Conservation (phyloP, 2,113 vertebrate species). For the Potamarius usumacintae region DNA sequence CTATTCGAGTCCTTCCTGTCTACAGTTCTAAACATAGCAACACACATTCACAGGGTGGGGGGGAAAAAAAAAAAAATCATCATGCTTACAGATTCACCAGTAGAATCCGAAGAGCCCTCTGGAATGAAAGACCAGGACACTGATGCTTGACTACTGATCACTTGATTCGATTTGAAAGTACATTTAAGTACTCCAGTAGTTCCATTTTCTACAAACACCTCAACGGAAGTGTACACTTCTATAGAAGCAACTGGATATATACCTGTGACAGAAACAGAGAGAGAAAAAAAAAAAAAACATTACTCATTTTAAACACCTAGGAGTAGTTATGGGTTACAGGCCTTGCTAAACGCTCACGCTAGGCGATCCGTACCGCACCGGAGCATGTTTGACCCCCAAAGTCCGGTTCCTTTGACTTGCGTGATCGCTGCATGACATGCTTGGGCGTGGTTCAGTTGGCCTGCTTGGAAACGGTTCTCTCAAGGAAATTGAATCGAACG, state of each 20-base stretch:
- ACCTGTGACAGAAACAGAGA: conserved; percentile 50
- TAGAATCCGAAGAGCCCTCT: conserved; percentile 25
- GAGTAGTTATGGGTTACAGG: neutral
- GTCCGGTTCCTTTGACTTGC: too few relatives aligned
- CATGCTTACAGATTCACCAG: conserved; percentile 12
- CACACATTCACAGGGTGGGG: neutral
- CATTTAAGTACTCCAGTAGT: conserved; percentile 82
- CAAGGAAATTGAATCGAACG: too few relatives aligned
- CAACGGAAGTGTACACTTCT: conserved; percentile 77
- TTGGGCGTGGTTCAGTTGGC: too few relatives aligned
- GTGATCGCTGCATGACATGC: too few relatives aligned
- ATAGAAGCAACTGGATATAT: conserved; percentile 67
- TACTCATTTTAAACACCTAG: neutral
- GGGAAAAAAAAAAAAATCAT: neutral
- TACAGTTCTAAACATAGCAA: conserved; percentile 11
- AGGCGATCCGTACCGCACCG: too few relatives aligned
- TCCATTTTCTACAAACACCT: conserved; percentile 85
- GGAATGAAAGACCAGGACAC: conserved; percentile 69
- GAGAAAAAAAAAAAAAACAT: neutral
- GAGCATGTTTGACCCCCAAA: too few relatives aligned
- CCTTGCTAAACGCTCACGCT: neutral
- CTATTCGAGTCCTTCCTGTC: neutral
- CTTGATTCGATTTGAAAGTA: conserved; percentile 80
- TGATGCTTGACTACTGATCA: conserved; percentile 72
- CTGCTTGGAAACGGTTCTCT: too few relatives aligned